Conservation (phyloP, 2,113 vertebrate genomes). For the Ranitomeya imitator region DNA sequence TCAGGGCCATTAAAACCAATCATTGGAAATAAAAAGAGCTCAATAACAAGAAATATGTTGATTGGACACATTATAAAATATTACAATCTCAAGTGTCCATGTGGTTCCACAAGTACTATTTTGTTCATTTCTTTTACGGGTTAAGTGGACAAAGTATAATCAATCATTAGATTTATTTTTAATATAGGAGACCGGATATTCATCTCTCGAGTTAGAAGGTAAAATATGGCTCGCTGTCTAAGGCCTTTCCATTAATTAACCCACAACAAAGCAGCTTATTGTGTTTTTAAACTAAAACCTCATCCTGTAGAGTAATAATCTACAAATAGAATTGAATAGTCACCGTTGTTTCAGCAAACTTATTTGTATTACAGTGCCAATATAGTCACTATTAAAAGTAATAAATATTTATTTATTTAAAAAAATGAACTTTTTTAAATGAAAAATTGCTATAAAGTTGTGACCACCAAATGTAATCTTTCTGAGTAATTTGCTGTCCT, state of each 20-base stretch:
- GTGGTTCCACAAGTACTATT: background rate
- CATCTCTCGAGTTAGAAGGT: background rate
- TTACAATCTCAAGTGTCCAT: background rate
- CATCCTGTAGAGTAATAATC: background rate
- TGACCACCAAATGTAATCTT: too few relatives aligned
- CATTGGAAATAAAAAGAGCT: background rate
- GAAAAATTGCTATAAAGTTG: too few relatives aligned
- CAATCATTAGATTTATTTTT: background rate
- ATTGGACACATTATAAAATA: background rate
- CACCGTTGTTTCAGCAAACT: too few relatives aligned
- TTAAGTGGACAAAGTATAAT: background rate
- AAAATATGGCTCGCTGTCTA: background rate
- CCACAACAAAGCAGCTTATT: background rate
- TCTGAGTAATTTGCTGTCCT: too few relatives aligned
- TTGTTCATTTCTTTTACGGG: background rate
- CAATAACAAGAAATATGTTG: background rate
- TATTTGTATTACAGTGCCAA: too few relatives aligned
- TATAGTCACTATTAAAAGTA: background rate
- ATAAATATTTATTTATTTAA: too few relatives aligned
- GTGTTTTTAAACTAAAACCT: background rate
- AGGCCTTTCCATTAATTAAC: background rate
- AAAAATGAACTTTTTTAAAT: too few relatives aligned
- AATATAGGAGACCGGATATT: background rate
- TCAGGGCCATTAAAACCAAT: constrained; percentile 1
- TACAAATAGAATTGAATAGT: background rate